A percentile compares a stretch with the other conserved stretches of the same genome.
These are phyloP conservation scores for Pelosia muscerda DNA, from an alignment of 2,888 invertebrate species.

Conservation along the genomic window DNA sequence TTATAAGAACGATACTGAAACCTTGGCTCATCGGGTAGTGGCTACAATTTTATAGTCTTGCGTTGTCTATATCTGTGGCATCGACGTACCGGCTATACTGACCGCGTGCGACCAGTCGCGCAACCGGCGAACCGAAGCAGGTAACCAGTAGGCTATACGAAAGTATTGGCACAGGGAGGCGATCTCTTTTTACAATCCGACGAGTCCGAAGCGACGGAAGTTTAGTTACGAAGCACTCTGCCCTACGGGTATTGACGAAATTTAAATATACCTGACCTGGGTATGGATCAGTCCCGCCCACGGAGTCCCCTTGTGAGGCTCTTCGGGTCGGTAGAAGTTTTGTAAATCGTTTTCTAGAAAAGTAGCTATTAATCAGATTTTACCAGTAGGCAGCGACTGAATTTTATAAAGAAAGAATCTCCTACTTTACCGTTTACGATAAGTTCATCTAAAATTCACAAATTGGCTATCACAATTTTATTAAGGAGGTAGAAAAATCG, in stretches of 20 bases:
- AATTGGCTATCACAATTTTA: conserved; percentile 64
- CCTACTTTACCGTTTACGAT: conserved; percentile 77
- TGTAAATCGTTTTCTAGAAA: conserved; percentile 82
- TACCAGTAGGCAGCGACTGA: conserved; percentile 85
- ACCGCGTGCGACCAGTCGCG: conserved; percentile 34
- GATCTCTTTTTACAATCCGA: conserved; percentile 64
- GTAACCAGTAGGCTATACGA: conserved; percentile 75
- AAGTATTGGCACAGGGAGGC: conserved; percentile 85
- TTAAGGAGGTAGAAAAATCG: conserved; percentile 64
- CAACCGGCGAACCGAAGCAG: conserved; percentile 61
- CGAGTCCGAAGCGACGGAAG: conserved; percentile 47
- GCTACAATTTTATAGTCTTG: conserved; percentile 9
- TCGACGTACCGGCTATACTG: conserved; percentile 32
- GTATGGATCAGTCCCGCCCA: conserved; percentile 59
- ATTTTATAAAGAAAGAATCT: conserved; percentile 80
- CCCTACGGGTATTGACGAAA: conserved; percentile 65
- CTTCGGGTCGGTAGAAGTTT: conserved; percentile 72
- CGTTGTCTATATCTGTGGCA: conserved; percentile 24
- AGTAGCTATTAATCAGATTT: conserved; percentile 78
- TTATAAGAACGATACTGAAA: neutral
- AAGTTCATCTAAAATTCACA: conserved; percentile 77
- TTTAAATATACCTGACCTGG: conserved; percentile 54
- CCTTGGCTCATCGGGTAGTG: neutral
- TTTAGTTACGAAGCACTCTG: conserved; percentile 73
- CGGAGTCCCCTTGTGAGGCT: conserved; percentile 58